These are phyloP conservation scores for Dryoscopus gambensis DNA, from an alignment of 2,113 vertebrate species.

Conservation along the genomic window DNA sequence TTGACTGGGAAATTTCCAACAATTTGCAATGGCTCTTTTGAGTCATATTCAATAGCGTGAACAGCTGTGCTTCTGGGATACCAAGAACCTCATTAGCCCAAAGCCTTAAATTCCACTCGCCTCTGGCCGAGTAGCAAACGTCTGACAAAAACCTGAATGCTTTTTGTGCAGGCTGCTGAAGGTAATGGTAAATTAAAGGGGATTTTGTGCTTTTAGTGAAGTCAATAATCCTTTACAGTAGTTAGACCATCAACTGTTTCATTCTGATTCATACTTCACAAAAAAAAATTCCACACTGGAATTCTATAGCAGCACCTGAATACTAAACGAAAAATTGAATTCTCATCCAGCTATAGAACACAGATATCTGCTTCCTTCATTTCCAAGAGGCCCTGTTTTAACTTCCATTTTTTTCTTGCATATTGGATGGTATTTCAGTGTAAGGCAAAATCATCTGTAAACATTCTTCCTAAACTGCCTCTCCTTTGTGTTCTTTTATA, in stretches of 20 bases:
- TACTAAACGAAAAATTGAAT: neutral
- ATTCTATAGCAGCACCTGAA: neutral
- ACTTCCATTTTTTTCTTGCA: neutral
- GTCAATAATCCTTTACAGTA: neutral
- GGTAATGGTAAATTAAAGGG: neutral
- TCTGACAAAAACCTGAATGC: neutral
- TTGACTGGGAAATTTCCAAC: neutral
- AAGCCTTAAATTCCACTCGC: neutral
- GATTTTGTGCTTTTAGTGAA: neutral
- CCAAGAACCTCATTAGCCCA: neutral
- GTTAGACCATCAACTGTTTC: neutral
- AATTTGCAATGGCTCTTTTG: neutral
- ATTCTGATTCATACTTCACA: neutral
- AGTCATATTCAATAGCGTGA: neutral
- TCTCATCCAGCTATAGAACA: neutral
- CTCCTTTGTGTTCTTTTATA: neutral
- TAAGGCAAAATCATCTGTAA: neutral
- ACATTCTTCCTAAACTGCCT: neutral
- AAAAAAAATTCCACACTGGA: neutral
- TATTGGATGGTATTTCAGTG: neutral
- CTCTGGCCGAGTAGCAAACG: neutral
- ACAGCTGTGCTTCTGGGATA: neutral
- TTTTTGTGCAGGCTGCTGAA: neutral
- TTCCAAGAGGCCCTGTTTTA: neutral
- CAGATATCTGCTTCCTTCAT: neutral